A percentile compares a stretch with the other conserved stretches of the same genome.
Evolutionary conservation across 2,797 vertebrate genomes (phyloP).

Genomic region (Acipenser oxyrinchus): DNA sequence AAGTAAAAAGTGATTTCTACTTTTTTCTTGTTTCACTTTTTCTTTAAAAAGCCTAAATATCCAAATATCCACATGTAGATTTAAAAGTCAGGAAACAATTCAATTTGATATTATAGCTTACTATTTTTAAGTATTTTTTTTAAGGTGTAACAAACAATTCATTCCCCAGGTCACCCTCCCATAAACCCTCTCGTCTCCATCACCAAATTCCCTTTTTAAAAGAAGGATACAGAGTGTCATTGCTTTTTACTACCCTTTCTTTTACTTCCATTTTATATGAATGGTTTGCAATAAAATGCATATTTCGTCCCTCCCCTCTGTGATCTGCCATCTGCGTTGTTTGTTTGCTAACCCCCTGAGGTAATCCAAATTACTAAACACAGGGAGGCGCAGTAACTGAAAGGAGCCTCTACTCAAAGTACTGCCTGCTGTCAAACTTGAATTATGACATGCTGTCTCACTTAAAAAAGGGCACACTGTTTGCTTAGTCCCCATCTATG

Average conservation of each 20-base stretch:
- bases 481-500: constrained; percentile 36
- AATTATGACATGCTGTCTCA: constrained; percentile 49
- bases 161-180: neutral
- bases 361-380: constrained; percentile 18
- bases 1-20: neutral
- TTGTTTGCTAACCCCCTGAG: constrained; percentile 22
- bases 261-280: neutral
- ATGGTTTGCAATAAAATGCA: neutral
- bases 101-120: neutral
- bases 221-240: neutral
- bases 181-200: neutral
- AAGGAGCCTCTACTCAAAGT: constrained; percentile 35
- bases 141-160: neutral
- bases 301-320: constrained; percentile 17
- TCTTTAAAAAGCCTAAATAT: too few relatives aligned
- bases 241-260: neutral
- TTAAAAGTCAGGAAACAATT: neutral
- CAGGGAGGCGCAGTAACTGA: constrained; percentile 41
- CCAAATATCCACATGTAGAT: too few relatives aligned
- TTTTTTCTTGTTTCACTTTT: neutral
- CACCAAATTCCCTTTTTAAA: neutral
- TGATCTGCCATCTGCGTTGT: constrained; percentile 21
- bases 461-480: constrained; percentile 48
- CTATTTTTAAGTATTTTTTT: neutral
- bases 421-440: constrained; percentile 47